Percentiles rank a stretch among this genome's conserved stretches.
Evolutionary conservation across 1,140 invertebrate species (phyloP).

Genomic region (Bombus terrestris): DNA sequence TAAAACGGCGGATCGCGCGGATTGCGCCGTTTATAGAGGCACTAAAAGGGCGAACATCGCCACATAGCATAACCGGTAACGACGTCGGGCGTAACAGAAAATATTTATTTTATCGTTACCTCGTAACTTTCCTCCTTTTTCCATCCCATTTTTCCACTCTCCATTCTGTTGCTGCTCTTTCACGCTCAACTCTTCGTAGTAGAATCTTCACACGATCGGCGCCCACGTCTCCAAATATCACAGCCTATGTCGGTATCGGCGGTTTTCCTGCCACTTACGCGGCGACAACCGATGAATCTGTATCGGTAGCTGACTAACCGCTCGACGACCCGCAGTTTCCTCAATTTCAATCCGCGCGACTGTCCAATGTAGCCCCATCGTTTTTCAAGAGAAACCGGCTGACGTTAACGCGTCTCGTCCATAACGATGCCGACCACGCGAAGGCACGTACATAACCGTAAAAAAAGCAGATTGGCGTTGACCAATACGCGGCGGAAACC

Average conservation of each 20-base stretch:
- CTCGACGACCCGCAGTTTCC: constrained; percentile 60
- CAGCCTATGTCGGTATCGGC: constrained; percentile 57
- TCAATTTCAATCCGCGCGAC: constrained; percentile 59
- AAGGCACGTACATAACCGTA: constrained; percentile 14
- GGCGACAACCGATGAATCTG: constrained; percentile 64
- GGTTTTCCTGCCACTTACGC: constrained; percentile 67
- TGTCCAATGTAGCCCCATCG: constrained; percentile 50
- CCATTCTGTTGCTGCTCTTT: not conserved
- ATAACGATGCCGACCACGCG: constrained; percentile 19
- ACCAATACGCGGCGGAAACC: not conserved
- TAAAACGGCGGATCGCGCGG: constrained; percentile 18
- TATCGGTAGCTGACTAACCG: constrained; percentile 29
- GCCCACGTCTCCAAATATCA: constrained; percentile 46
- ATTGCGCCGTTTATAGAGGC: constrained; percentile 33
- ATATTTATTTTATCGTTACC: constrained; percentile 31
- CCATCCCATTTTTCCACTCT: no score
- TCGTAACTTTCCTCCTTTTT: constrained; percentile 4
- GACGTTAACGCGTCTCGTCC: constrained; percentile 8
- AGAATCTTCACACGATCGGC: not conserved
- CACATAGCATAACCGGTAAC: constrained; percentile 5
- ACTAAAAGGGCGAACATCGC: constrained; percentile 3
- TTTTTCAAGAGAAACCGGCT: constrained; percentile 59
- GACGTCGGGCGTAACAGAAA: constrained; percentile 16
- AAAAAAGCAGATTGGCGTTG: not conserved
- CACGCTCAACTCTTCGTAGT: not conserved